Evolutionary conservation across 2,888 invertebrate species (phyloP).

Genomic region (Lasioglossum marginatum): DNA sequence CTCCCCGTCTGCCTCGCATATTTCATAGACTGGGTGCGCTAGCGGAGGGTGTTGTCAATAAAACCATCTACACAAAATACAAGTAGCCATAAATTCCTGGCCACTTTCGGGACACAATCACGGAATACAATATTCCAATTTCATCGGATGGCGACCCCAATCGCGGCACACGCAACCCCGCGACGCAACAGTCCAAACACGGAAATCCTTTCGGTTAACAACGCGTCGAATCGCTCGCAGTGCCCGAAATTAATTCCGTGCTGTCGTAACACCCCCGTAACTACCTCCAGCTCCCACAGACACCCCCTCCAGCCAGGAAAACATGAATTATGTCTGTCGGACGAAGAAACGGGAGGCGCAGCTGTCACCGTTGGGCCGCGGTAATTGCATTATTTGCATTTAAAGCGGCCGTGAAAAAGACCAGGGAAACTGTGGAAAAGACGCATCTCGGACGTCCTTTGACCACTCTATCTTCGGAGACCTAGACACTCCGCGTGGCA

Average conservation of each 20-base stretch:
- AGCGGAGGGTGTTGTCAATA: background rate
- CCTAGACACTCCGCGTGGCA: slow-evolving; percentile 66
- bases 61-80: background rate
- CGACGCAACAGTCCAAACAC: slow-evolving; percentile 44
- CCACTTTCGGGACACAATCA: background rate
- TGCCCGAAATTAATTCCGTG: slow-evolving; percentile 64
- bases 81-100: background rate
- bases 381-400: slow-evolving; percentile 74
- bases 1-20: background rate
- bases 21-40: background rate
- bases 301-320: slow-evolving; percentile 1
- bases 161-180: slow-evolving; percentile 13
- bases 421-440: slow-evolving; percentile 31
- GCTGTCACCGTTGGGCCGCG: slow-evolving; percentile 62
- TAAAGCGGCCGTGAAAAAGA: slow-evolving; percentile 63
- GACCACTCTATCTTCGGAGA: slow-evolving; percentile 63
- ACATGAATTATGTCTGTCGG: slow-evolving; percentile 69
- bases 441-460: slow-evolving; percentile 42
- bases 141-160: slow-evolving; percentile 16
- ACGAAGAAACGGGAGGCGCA: slow-evolving; percentile 63
- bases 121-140: slow-evolving; percentile 21
- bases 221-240: slow-evolving; percentile 53
- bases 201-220: slow-evolving; percentile 72
- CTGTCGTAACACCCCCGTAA: slow-evolving; percentile 23
- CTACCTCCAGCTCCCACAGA: slow-evolving; percentile 15